A percentile compares a stretch with the other conserved stretches of the same genome.
phyloP scores from a whole-genome alignment of 2,797 vertebrate species.

The Micropoecilia bifurca region DNA sequence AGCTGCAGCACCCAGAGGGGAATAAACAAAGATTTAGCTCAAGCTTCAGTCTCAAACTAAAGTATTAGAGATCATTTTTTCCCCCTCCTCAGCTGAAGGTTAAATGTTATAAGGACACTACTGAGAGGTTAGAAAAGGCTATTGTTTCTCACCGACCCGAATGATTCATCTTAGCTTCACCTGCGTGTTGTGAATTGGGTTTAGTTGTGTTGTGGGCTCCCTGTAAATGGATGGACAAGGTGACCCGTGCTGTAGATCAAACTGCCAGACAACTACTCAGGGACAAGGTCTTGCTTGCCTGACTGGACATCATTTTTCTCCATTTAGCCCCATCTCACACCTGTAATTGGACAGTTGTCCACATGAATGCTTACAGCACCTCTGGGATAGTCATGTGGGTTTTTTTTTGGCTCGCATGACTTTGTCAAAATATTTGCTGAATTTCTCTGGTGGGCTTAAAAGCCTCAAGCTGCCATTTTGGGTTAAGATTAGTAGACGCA shows the following conservation, averaged over 20 bases:
- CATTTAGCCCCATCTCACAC: constrained; percentile 76
- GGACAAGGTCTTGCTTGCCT: constrained; percentile 71
- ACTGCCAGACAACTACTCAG: constrained; percentile 73
- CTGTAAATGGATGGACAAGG: constrained; percentile 70
- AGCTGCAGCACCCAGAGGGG: constrained; percentile 36
- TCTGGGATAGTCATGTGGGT: constrained; percentile 55
- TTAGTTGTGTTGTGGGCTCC: constrained; percentile 52
- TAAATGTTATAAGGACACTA: constrained; percentile 51
- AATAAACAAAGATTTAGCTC: constrained; percentile 42
- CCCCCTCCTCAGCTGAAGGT: constrained; percentile 43
- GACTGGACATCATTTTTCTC: constrained; percentile 79
- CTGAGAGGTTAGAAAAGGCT: constrained; percentile 53
- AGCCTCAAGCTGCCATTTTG: neutral
- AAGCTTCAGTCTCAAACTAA: constrained; percentile 7
- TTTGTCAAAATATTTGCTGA: constrained; percentile 50
- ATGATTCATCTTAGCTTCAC: constrained; percentile 63
- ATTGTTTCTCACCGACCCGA: constrained; percentile 57
- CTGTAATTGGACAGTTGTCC: constrained; percentile 75
- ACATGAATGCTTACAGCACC: constrained; percentile 65
- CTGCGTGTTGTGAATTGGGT: constrained; percentile 65
- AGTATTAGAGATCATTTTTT: constrained; percentile 25
- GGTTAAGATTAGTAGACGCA: neutral
- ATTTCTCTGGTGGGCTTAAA: constrained; percentile 23
- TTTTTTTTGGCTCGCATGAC: constrained; percentile 38
- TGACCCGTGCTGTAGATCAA: constrained; percentile 76